These are phyloP conservation scores for Camponotus floridanus DNA, from an alignment of 1,140 invertebrate genomes.

Conservation along the genomic window DNA sequence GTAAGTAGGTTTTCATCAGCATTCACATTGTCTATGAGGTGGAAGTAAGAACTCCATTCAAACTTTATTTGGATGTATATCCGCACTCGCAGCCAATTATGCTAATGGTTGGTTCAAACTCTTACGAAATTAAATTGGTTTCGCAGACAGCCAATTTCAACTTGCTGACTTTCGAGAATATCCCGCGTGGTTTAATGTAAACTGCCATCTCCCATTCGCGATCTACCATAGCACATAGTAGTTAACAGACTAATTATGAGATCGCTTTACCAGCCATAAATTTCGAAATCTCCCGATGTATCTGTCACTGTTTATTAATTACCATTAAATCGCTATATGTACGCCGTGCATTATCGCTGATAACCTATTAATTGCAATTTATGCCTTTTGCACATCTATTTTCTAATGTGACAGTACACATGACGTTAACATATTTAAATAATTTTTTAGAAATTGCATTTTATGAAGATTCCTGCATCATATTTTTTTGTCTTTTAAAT, in stretches of 20 bases:
- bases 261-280: constrained; percentile 68
- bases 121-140: constrained; percentile 77
- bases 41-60: constrained; percentile 69
- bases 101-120: constrained; percentile 77
- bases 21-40: constrained; percentile 61
- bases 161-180: constrained; percentile 75
- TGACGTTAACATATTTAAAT: not conserved
- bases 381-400: constrained; percentile 7
- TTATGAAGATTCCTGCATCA: not conserved
- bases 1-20: constrained; percentile 32
- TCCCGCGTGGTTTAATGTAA: constrained; percentile 75
- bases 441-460: not conserved
- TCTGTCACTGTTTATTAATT: constrained; percentile 52
- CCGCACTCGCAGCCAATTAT: constrained; percentile 73
- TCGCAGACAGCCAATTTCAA: constrained; percentile 74
- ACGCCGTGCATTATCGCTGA: not conserved
- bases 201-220: constrained; percentile 64
- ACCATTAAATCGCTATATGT: constrained; percentile 56
- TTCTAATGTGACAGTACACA: not conserved
- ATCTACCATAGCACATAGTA: constrained; percentile 53
- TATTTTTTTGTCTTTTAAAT: not conserved
- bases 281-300: constrained; percentile 45
- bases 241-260: constrained; percentile 79
- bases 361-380: constrained; percentile 37
- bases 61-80: constrained; percentile 36